Base-by-base conservation (phyloP, 2,113 vertebrate genomes). In the Chloroceryle aenea region DNA sequence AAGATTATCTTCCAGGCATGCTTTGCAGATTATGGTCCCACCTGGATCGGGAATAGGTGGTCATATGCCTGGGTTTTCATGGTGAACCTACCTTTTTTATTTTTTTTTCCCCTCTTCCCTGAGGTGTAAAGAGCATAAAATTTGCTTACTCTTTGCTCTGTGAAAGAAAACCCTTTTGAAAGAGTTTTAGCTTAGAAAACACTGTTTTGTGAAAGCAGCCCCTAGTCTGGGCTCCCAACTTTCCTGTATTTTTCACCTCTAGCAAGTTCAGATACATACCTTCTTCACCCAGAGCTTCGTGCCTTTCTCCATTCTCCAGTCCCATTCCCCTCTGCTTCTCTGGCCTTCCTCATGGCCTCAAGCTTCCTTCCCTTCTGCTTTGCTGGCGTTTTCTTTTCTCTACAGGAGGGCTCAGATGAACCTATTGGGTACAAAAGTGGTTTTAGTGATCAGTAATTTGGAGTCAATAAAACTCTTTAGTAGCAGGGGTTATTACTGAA, bases 381-480 rank as follows among this genome's bases (percentile, higher is more conserved):
- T 27, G 47, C 36, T 69, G 67, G 27, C 45, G 20, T 78, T 93
- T 88, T 77, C 15, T 52, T 52, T 27, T 86, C 64, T 52, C 80
- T 72, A n/a, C 52, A 48, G 56, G 76, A 93, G 68, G 50, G 64
- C 73, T 91, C 53, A 58, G 74, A 81, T 73, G 62, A 68, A 79
- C 62, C 52, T 87, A 4, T 14, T 68, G 48, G 74, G 69, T 61
- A 82, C 40, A 48, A 62, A 91, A 95, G 52, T 76, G 78, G 62
- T 94, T 94, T 78, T 36, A 91, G 63, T 50, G 80, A 87, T 92
- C 85, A 82, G 81, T 84, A 92, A 67, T 88, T 85, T 95, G 63
- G 56, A 91, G 79, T 55, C 88, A 88, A 84, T 88, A 88, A 93
- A 81, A n/a, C 36, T 86, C 52, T 86, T 84, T 68, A 86, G 73